phyloP scores from a whole-genome alignment of 1,140 invertebrate species.

The Nebria ingens region DNA sequence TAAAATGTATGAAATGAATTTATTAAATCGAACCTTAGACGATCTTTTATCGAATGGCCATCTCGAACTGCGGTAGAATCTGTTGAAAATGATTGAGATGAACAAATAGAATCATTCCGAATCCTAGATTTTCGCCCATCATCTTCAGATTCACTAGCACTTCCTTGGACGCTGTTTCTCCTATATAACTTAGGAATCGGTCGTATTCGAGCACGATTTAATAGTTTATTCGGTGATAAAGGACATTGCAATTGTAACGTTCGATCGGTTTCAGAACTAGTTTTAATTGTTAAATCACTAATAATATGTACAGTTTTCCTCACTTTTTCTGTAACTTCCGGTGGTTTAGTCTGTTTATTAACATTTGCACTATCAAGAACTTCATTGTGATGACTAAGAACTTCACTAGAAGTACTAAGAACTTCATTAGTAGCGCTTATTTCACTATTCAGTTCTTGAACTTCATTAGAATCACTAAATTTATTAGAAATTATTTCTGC shows the following conservation, averaged over 20 bases:
- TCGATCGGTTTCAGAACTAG: not conserved
- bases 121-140: conserved; percentile 23
- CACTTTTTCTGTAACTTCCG: not conserved
- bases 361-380: too few species aligned
- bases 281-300: not conserved
- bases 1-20: not conserved
- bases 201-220: conserved; percentile 28
- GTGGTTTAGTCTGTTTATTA: too few species aligned
- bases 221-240: conserved; percentile 26
- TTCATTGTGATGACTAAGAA: too few species aligned
- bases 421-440: too few species aligned
- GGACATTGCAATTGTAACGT: conserved; percentile 21
- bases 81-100: not conserved
- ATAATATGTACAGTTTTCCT: too few species aligned
- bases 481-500: too few species aligned
- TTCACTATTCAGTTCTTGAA: too few species aligned
- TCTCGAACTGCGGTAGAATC: not conserved
- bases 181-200: conserved; percentile 25
- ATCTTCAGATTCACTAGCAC: conserved; percentile 34
- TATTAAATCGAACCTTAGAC: not conserved
- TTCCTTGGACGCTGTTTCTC: conserved; percentile 26
- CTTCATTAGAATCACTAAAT: too few species aligned
- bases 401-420: too few species aligned
- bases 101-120: conserved; percentile 31
- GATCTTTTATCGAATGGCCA: not conserved